Conservation (phyloP, 2,888 invertebrate genomes). For the Glomeris marginata region DNA sequence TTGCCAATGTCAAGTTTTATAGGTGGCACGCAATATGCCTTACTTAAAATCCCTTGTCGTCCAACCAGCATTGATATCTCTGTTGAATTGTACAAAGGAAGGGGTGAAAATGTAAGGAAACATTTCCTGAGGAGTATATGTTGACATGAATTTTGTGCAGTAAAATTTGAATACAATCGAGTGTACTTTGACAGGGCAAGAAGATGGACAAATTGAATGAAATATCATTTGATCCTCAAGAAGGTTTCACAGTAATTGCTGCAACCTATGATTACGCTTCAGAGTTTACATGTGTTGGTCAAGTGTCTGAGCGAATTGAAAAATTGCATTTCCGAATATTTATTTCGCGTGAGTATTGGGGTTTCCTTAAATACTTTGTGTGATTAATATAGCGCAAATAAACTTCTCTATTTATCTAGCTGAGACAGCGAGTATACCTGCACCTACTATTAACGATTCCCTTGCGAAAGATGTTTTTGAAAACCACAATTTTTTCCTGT, state of each 20-base stretch:
- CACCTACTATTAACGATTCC: too few species aligned
- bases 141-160: background rate
- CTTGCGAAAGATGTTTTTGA: too few species aligned
- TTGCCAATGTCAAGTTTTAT: background rate
- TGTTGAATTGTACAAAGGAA: slow-evolving; percentile 5
- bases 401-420: too few species aligned
- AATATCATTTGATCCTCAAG: background rate
- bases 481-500: too few species aligned
- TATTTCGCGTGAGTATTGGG: too few species aligned
- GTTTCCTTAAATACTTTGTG: too few species aligned
- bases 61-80: slow-evolving; percentile 3
- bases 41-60: slow-evolving; percentile 3
- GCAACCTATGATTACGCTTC: background rate
- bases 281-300: too few species aligned
- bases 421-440: too few species aligned
- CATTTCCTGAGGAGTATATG: background rate
- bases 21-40: background rate
- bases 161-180: background rate
- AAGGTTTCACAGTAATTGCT: background rate
- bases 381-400: too few species aligned
- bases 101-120: background rate
- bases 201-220: background rate
- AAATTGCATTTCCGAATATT: too few species aligned
- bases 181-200: background rate
- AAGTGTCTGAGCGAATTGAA: too few species aligned